These are phyloP conservation scores for Zaprionus tsacasi DNA, from an alignment of 1,140 invertebrate species.

Conservation along the genomic window DNA sequence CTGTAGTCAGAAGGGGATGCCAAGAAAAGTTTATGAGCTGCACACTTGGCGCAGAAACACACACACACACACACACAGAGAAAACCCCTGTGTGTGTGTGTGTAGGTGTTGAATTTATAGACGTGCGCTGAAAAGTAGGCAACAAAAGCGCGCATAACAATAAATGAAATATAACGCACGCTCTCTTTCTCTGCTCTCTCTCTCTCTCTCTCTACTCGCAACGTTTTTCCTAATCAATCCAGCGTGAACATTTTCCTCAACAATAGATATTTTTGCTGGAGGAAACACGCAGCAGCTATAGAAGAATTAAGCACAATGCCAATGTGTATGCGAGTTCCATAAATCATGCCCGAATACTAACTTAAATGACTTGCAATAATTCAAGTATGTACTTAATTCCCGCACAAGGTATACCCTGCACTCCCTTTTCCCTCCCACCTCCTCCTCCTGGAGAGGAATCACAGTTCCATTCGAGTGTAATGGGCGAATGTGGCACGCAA, in stretches of 20 bases:
- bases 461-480: slow-evolving; percentile 21
- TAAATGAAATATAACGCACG: slow-evolving; percentile 20
- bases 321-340: slow-evolving; percentile 13
- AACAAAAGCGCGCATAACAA: slow-evolving; percentile 49
- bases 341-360: slow-evolving; percentile 26
- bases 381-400: slow-evolving; percentile 19
- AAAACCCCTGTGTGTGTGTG: background rate
- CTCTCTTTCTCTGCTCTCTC: no score
- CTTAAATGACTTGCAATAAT: slow-evolving; percentile 26
- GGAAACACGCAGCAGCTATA: background rate
- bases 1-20: slow-evolving; percentile 65
- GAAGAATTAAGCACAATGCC: background rate
- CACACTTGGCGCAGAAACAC: slow-evolving; percentile 44
- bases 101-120: slow-evolving; percentile 74
- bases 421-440: background rate
- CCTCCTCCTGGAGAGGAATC: background rate
- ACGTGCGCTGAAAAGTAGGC: slow-evolving; percentile 69
- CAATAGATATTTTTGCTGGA: background rate
- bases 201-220: background rate
- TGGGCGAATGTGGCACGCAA: slow-evolving; percentile 34
- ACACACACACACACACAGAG: background rate
- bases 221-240: background rate
- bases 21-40: slow-evolving; percentile 66
- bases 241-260: background rate
- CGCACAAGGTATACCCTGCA: background rate